Conservation (phyloP, 2,888 invertebrate genomes). For the Lasioglossum oenotherae region DNA sequence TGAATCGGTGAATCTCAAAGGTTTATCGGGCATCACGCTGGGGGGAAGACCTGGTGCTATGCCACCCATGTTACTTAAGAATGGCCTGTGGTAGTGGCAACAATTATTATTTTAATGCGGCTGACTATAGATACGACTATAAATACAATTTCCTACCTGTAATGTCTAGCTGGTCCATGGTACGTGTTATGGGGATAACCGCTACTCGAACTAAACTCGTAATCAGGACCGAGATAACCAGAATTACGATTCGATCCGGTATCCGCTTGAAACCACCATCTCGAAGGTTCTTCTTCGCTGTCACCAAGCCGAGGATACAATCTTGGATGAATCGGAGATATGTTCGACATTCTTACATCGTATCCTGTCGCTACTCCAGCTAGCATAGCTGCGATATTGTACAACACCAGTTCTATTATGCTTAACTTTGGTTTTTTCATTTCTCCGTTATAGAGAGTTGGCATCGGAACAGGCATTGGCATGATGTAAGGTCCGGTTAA, state of each 20-base stretch:
- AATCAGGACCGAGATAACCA: constrained; percentile 85
- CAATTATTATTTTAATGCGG: background rate
- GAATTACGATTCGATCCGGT: constrained; percentile 81
- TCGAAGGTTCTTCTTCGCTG: constrained; percentile 77
- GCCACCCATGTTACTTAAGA: constrained; percentile 82
- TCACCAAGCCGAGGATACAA: constrained; percentile 86
- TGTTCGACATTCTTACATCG: constrained; percentile 95
- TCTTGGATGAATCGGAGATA: constrained; percentile 92
- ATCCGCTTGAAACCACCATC: constrained; percentile 80
- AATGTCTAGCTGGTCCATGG: constrained; percentile 93
- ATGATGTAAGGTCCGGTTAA: constrained; percentile 81
- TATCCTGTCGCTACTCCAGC: constrained; percentile 96
- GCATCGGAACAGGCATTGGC: constrained; percentile 89
- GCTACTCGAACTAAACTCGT: constrained; percentile 86
- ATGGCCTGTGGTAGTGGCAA: constrained; percentile 73
- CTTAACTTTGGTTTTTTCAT: constrained; percentile 89
- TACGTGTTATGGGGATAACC: constrained; percentile 94
- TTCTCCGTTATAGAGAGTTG: constrained; percentile 92
- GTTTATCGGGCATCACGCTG: constrained; percentile 84
- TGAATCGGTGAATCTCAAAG: constrained; percentile 90
- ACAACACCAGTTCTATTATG: constrained; percentile 91
- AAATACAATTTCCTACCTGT: constrained; percentile 83
- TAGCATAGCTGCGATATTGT: constrained; percentile 96
- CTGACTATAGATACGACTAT: background rate
- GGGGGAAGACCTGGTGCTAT: constrained; percentile 79